A percentile compares a stretch with the other conserved stretches of the same genome.
Evolutionary conservation across 2,113 vertebrate genomes (phyloP).

Genomic region (Platichthys stellatus): DNA sequence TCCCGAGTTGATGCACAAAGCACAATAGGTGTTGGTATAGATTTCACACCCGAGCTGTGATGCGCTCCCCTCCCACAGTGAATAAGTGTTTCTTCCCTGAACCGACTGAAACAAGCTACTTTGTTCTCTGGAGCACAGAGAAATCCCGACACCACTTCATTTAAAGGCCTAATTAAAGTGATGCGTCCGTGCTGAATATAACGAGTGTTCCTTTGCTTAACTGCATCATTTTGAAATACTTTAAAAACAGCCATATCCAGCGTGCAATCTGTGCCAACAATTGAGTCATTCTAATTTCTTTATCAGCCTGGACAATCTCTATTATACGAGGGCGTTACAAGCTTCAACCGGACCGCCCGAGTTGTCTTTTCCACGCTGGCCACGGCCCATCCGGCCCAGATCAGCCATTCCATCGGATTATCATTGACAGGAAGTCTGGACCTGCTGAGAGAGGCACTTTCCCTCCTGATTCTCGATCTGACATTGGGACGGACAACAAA

Average conservation of each 20-base stretch:
- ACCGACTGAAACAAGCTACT: neutral
- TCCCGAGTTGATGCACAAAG: slow-evolving; percentile 3
- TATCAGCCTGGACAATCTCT: slow-evolving; percentile 49
- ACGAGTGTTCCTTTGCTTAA: neutral
- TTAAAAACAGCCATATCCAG: slow-evolving; percentile 16
- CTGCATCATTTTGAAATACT: slow-evolving; percentile 32
- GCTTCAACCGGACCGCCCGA: slow-evolving; percentile 34
- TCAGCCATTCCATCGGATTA: slow-evolving; percentile 77
- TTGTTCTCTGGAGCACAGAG: slow-evolving; percentile 16
- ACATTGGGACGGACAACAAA: slow-evolving; percentile 80
- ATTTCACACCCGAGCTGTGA: slow-evolving; percentile 17
- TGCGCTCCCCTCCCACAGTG: slow-evolving; percentile 3
- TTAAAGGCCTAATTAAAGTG: slow-evolving; percentile 16
- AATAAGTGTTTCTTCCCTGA: slow-evolving; percentile 7
- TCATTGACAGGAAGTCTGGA: slow-evolving; percentile 75
- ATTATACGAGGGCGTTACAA: slow-evolving; percentile 22
- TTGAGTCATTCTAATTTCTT: slow-evolving; percentile 35
- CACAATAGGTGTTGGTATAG: slow-evolving; percentile 4
- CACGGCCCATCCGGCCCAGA: slow-evolving; percentile 54
- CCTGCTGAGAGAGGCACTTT: slow-evolving; percentile 81
- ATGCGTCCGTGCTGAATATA: neutral
- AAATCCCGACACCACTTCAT: slow-evolving; percentile 14
- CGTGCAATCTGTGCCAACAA: slow-evolving; percentile 40
- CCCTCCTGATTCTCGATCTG: slow-evolving; percentile 75
- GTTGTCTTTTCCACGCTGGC: slow-evolving; percentile 53